Evolutionary conservation across 2,888 invertebrate genomes (phyloP).

Genomic region (Keiferia lycopersicella): DNA sequence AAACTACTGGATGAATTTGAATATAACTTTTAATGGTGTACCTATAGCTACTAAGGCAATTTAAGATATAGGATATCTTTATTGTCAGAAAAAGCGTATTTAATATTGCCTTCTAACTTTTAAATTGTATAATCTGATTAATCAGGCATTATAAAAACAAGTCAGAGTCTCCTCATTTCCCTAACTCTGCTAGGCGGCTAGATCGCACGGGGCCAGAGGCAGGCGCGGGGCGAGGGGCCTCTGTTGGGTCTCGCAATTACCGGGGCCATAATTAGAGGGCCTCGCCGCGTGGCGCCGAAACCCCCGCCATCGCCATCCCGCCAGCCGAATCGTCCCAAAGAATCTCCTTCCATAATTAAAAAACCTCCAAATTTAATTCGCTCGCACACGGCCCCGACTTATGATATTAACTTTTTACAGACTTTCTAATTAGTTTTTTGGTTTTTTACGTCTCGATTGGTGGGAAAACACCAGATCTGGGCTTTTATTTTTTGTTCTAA

Average conservation of each 20-base stretch:
- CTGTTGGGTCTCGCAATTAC: conserved; percentile 76
- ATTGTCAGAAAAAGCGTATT: too few relatives aligned
- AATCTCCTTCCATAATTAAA: conserved; percentile 79
- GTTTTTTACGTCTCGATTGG: conserved; percentile 54
- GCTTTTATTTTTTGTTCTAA: too few relatives aligned
- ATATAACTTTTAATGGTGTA: too few relatives aligned
- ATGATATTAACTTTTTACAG: conserved; percentile 79
- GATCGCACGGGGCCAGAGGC: conserved; percentile 48
- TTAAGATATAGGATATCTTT: too few relatives aligned
- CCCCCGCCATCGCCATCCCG: conserved; percentile 31
- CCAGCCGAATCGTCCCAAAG: conserved; percentile 60
- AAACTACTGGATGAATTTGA: too few relatives aligned
- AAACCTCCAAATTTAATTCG: conserved; percentile 81
- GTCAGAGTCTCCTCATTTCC: background rate
- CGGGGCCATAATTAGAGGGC: conserved; percentile 80
- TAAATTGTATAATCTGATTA: background rate
- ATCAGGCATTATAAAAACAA: background rate
- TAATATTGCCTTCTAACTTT: too few relatives aligned
- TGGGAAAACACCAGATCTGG: conserved; percentile 48
- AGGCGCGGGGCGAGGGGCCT: conserved; percentile 54
- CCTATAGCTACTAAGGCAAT: too few relatives aligned
- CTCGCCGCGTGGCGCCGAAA: conserved; percentile 75
- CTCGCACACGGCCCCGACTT: conserved; percentile 72
- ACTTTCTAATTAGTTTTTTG: conserved; percentile 76
- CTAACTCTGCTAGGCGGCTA: conserved; percentile 43